Percentiles rank a stretch among this genome's conserved stretches.
These are phyloP conservation scores for Coremacera marginata DNA, from an alignment of 2,888 invertebrate genomes.

Conservation along the genomic window DNA sequence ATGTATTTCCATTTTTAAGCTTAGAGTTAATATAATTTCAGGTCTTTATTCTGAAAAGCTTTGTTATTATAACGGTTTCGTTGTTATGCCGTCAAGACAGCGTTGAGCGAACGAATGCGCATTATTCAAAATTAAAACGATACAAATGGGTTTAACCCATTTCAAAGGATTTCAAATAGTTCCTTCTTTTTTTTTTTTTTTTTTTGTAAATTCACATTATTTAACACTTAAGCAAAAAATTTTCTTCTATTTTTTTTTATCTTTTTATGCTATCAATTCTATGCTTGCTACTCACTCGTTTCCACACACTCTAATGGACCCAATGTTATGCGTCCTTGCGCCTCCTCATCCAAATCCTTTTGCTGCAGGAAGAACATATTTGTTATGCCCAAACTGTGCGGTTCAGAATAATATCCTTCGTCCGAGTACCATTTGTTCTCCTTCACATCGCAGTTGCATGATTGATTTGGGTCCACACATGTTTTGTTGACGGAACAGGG, in stretches of 20 bases:
- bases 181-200: no score
- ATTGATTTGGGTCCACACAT: constrained; percentile 84
- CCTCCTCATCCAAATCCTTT: constrained; percentile 83
- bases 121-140: background rate
- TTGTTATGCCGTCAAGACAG: no score
- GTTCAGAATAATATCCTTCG: constrained; percentile 85
- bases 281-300: constrained; percentile 80
- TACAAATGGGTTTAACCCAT: background rate
- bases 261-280: background rate
- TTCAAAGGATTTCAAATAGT: no score
- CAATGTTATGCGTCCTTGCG: constrained; percentile 87
- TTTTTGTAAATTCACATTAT: no score
- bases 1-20: no score
- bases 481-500: constrained; percentile 83
- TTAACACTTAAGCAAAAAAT: background rate
- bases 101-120: background rate
- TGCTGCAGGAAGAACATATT: constrained; percentile 93
- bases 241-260: background rate
- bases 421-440: constrained; percentile 91
- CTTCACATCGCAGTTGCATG: constrained; percentile 92
- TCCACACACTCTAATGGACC: constrained; percentile 95
- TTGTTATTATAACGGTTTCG: no score
- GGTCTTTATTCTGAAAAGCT: no score
- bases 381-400: constrained; percentile 87
- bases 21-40: no score